Evolutionary conservation across 2,888 invertebrate species (phyloP).

Genomic region (Deroplatys truncata): DNA sequence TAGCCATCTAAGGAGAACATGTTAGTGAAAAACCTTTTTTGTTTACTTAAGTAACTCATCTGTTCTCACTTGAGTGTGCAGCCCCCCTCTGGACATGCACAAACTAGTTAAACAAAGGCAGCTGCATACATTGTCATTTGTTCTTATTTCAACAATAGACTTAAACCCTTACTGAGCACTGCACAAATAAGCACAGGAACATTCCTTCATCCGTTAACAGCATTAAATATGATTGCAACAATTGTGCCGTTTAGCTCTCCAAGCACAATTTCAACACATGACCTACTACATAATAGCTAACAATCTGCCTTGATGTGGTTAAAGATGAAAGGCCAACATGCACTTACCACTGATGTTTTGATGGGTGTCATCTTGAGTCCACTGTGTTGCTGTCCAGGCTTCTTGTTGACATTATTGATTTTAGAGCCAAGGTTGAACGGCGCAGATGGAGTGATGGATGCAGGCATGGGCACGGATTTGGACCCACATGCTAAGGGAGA

Average conservation of each 20-base stretch:
- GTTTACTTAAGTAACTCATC: constrained; percentile 5
- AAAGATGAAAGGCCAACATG: not conserved
- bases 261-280: too few species aligned
- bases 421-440: not conserved
- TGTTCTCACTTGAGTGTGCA: constrained; percentile 16
- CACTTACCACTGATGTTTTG: constrained; percentile 5
- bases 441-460: not conserved
- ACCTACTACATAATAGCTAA: not conserved
- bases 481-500: constrained; percentile 27
- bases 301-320: not conserved
- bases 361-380: not conserved
- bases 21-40: not conserved
- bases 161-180: too few species aligned
- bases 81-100: not conserved
- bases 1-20: not conserved
- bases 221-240: too few species aligned
- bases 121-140: not conserved
- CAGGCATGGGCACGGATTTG: constrained; percentile 17
- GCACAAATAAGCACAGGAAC: not conserved
- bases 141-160: not conserved
- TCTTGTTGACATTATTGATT: not conserved
- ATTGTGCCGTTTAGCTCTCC: too few species aligned
- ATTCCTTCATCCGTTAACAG: not conserved
- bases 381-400: not conserved
- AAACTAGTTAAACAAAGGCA: not conserved